phyloP scores from a whole-genome alignment of 2,113 vertebrate genomes.

The Gallinago jamesoni region DNA sequence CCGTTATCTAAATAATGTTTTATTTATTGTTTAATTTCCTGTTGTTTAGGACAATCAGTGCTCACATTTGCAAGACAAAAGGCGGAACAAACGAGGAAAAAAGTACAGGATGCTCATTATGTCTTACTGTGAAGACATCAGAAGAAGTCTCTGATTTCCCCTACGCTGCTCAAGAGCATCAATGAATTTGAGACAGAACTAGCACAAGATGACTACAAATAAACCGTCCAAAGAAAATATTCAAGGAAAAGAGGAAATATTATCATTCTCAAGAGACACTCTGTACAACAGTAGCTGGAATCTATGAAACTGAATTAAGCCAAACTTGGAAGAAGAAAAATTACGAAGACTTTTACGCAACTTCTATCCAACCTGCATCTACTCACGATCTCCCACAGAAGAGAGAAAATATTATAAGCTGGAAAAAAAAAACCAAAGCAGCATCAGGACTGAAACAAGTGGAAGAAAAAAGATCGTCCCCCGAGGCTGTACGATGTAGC shows the following conservation, averaged over 20 bases:
- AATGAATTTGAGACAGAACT: not conserved
- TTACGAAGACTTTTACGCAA: no score
- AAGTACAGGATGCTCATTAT: not conserved
- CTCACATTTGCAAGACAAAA: not conserved
- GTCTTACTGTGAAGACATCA: not conserved
- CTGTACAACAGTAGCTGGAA: no score
- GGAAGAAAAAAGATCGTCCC: not conserved
- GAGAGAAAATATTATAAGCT: not conserved
- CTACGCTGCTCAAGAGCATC: not conserved
- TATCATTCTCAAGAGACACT: not conserved
- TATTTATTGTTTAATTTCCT: not conserved
- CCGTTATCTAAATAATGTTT: not conserved
- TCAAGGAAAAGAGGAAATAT: not conserved
- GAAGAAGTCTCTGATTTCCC: not conserved
- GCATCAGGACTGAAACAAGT: not conserved
- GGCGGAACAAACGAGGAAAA: not conserved
- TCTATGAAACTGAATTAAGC: fast-evolving
- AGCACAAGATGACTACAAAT: not conserved
- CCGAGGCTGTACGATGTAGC: fast-evolving
- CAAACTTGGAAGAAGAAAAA: not conserved
- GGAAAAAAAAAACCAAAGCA: not conserved
- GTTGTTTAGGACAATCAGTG: not conserved
- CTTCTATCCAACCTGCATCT: no score
- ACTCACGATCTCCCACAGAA: not conserved
- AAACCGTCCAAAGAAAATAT: not conserved